A percentile compares a stretch with the other conserved stretches of the same genome.
Conservation (phyloP, 2,888 invertebrate genomes). For the Teleogryllus oceanicus region DNA sequence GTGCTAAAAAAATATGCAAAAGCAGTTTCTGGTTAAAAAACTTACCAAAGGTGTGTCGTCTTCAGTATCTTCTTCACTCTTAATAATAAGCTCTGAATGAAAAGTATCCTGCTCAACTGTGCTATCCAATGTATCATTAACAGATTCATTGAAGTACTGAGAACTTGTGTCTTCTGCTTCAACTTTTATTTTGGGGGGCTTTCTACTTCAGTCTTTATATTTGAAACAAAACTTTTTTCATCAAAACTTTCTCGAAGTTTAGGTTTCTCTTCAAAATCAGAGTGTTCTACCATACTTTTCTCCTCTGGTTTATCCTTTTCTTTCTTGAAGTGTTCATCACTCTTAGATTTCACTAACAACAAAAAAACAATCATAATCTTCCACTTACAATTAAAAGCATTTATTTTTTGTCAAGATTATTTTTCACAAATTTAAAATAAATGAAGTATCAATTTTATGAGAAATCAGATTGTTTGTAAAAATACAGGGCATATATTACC, state of each 20-base stretch:
- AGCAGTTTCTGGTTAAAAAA: slow-evolving; percentile 24
- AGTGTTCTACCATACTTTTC: slow-evolving; percentile 23
- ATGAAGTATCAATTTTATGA: neutral
- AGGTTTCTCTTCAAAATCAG: slow-evolving; percentile 36
- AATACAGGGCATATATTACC: slow-evolving; percentile 9
- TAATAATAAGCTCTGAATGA: neutral
- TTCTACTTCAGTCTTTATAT: neutral
- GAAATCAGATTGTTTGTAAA: no score
- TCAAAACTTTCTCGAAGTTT: slow-evolving; percentile 47
- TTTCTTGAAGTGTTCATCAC: slow-evolving; percentile 29
- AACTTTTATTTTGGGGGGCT: neutral
- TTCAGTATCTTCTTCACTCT: slow-evolving; percentile 38
- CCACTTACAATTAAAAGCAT: neutral
- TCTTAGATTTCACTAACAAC: slow-evolving; percentile 31
- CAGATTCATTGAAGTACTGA: neutral
- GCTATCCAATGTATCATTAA: neutral
- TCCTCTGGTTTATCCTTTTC: slow-evolving; percentile 42
- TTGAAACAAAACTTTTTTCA: neutral
- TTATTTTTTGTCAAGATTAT: neutral
- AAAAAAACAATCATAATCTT: neutral
- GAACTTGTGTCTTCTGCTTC: neutral
- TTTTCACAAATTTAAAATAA: neutral
- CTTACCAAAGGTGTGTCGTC: slow-evolving; percentile 61
- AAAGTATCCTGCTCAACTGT: neutral
- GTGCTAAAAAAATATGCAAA: no score